Evolutionary conservation across 2,888 invertebrate species (phyloP).

Genomic region (Nymphalis polychloros): DNA sequence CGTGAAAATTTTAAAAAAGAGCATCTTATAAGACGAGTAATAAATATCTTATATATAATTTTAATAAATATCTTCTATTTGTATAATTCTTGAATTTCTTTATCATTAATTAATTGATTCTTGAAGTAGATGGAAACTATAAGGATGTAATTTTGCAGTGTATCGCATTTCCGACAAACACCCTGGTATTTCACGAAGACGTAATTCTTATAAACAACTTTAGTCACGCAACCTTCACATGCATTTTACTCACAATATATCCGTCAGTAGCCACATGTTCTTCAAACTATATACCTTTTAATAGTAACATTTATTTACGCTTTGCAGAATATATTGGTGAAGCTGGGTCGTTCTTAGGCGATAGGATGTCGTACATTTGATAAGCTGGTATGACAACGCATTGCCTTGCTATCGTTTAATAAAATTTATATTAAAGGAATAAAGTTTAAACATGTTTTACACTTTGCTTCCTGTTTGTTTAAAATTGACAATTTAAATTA

Average conservation of each 20-base stretch:
- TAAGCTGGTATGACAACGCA: no score
- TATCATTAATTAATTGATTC: constrained; percentile 8
- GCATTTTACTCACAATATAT: constrained; percentile 9
- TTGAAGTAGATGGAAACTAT: constrained; percentile 5
- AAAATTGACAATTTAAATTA: no score
- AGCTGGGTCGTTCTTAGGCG: no score
- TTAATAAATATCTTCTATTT: neutral
- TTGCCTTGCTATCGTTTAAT: no score
- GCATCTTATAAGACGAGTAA: neutral
- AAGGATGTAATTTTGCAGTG: constrained; percentile 29
- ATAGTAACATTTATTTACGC: no score
- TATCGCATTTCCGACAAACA: constrained; percentile 33
- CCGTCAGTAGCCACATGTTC: neutral
- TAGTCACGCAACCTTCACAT: constrained; percentile 36
- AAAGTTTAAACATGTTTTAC: no score
- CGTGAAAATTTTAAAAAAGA: no score
- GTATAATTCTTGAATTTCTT: neutral
- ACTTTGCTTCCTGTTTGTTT: no score
- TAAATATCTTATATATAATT: neutral
- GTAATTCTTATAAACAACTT: constrained; percentile 32
- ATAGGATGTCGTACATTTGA: no score
- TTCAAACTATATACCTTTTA: no score
- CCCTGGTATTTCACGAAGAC: constrained; percentile 31
- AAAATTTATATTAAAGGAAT: no score
- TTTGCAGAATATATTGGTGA: no score